These are phyloP conservation scores for Gopherus flavomarginatus DNA, from an alignment of 2,113 vertebrate species.

Conservation along the genomic window DNA sequence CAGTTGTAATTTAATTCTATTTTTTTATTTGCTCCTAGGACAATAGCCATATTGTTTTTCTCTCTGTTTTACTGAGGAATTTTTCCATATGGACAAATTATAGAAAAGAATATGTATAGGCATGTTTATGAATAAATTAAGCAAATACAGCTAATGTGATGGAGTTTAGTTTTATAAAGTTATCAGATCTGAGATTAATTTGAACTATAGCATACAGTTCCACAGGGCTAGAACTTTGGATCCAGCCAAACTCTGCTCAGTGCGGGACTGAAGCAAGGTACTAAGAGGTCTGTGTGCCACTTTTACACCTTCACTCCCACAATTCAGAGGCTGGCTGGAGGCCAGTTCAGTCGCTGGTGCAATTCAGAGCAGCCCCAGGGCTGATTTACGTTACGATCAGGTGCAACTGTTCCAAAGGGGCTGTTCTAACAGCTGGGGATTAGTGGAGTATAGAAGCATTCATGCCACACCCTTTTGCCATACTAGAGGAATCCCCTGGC, in stretches of 20 bases:
- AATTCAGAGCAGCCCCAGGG: not conserved
- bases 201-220: not conserved
- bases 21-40: conserved; percentile 44
- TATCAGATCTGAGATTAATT: not conserved
- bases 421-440: not conserved
- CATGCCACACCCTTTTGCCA: not conserved
- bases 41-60: conserved; percentile 56
- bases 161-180: not conserved
- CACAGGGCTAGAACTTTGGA: not conserved
- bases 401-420: not conserved
- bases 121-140: not conserved
- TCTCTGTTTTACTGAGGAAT: conserved; percentile 24
- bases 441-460: not conserved
- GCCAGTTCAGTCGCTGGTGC: not conserved
- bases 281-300: not conserved
- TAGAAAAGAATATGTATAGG: not conserved
- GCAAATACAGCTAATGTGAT: not conserved
- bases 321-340: not conserved
- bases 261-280: not conserved
- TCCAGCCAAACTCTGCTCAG: not conserved
- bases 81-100: not conserved
- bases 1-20: conserved; percentile 58
- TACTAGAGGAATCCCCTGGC: not conserved
- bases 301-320: not conserved
- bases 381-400: not conserved